Base-by-base conservation (phyloP, 2,888 invertebrate genomes). In the Tyria jacobaeae region DNA sequence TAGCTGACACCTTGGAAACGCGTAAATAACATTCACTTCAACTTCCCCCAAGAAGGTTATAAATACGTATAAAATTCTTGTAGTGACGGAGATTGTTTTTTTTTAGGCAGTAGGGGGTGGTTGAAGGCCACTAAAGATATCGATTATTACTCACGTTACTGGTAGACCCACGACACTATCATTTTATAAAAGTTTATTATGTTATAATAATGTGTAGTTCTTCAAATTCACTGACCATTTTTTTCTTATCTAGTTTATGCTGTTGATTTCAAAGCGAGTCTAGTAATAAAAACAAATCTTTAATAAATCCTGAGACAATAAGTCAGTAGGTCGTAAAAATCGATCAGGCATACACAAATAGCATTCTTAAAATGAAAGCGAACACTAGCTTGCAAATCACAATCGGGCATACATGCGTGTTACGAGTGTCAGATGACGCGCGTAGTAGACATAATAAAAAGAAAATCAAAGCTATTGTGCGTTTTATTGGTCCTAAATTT, bases 401-500 rank as follows among this genome's bases (percentile, higher is more conserved):
- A 58, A 60, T 62, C 62, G 50, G 60, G 59, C 63, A 68, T 59
- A 57, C 39, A 34, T 37, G 56, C 60, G 58, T 59, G 53, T 69
- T 68, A 68, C 63, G 63, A 73, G 64, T 54, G 61, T 59, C 59
- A 70, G 61, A 79, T 82, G 84, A 84, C 86, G 86, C 81, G 80
- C 75, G 79, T 77, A 77, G 84, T 78, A 82, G 80, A 84, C 79
- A 82, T 81, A 85, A 85, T 88, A 88, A 88, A 87, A 87, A 80
- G 76, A 84, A 44, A 88, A 89, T 89, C 88, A 87, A 89, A 85
- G 86, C 83, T 69, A 82, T 87, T 84, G 83, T 82, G 72, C 69
- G 79, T 84, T 89, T 89, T 89, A 89, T 85, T 80, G 84, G 78
- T 68, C 78, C 80, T 88, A 87, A 88, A 89, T 87, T 86, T 83